Evolutionary conservation across 2,113 vertebrate genomes (phyloP), one percentile per base, ranked within the genome.

Genomic region (Cinclus cinclus): DNA sequence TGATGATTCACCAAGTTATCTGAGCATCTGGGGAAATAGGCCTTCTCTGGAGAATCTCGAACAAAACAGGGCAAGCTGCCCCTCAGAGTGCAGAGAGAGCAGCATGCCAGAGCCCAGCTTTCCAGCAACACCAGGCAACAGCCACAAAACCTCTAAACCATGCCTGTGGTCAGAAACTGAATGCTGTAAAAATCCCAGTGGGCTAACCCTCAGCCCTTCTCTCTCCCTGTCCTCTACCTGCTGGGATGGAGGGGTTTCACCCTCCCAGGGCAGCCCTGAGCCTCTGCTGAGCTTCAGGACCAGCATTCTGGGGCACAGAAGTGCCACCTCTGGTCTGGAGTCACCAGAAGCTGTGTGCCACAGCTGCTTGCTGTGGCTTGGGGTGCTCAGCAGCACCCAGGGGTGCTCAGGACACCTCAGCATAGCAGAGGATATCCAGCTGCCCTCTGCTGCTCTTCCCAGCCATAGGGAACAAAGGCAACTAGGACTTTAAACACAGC

Each of bases 61-160:
- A 16, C 68, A 71, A 56, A 68, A 41, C 85, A 90, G 76, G 53
- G 62, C 27, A 50, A 56, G 75, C 52, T 87, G 79, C 25, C 35
- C 56, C 79, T 92, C 56, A 27, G 47, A 62, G 59, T 27, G 63
- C 60, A 50, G 8, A 35, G 37, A 42, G 35, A 85, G 80, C 88
- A 79, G 53, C 33, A 25, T 0, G 4, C 79, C 85, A 83, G 60
- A 78, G 58, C 49, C 65, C 2, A 4, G 76, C 88, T 86, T 96
- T 88, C 85, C 90, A 94, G 64, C 78, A 94, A 92, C 47, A 58
- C 52, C n/a, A 60, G 76, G 87, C 85, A 93, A 77, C 76, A 83
- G 76, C 79, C 83, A 90, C 53, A 3, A 95, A 94, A 91, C 83
- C 89, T 87, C 88, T 64, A 52, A 90, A 60, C 76, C 10, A 6